phyloP scores from a whole-genome alignment of 2,888 invertebrate species.

The Ormyrus pomaceus region DNA sequence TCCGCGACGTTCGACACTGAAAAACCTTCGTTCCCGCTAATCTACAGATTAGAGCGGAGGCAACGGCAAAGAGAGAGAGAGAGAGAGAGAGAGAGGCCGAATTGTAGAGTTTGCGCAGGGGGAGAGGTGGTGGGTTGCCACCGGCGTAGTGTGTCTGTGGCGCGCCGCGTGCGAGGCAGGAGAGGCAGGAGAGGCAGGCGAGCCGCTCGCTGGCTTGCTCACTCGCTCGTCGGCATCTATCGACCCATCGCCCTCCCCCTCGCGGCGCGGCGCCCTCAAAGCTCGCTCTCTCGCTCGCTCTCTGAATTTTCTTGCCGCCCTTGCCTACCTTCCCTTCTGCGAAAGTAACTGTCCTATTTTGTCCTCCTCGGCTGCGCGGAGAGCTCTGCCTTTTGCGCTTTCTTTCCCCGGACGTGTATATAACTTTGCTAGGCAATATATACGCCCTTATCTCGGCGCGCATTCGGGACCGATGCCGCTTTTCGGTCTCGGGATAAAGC shows the following conservation, averaged over 20 bases:
- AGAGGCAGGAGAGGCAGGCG: constrained; percentile 3
- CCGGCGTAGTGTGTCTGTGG: too few species aligned
- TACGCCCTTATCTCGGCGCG: constrained; percentile 44
- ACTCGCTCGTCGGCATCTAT: constrained; percentile 68
- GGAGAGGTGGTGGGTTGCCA: too few species aligned
- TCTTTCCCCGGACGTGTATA: too few species aligned
- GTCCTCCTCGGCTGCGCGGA: neutral
- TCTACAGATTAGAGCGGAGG: too few species aligned
- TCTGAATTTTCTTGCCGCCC: constrained; percentile 4
- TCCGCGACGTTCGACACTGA: too few species aligned
- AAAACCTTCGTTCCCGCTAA: too few species aligned
- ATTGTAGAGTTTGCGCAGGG: too few species aligned
- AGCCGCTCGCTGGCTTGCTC: constrained; percentile 1
- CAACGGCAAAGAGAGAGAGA: neutral
- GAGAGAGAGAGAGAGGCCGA: constrained; percentile 5
- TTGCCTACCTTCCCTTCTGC: constrained; percentile 29
- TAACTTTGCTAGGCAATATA: too few species aligned
- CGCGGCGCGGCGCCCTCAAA: neutral
- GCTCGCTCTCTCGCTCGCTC: constrained; percentile 49
- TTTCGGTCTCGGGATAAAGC: too few species aligned
- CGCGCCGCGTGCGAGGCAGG: neutral
- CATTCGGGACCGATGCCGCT: neutral
- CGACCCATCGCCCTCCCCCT: constrained; percentile 67
- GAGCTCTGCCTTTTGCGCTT: neutral
- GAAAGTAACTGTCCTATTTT: constrained; percentile 21